Evolutionary conservation across 2,113 vertebrate species (phyloP).

Genomic region (Solea solea): DNA sequence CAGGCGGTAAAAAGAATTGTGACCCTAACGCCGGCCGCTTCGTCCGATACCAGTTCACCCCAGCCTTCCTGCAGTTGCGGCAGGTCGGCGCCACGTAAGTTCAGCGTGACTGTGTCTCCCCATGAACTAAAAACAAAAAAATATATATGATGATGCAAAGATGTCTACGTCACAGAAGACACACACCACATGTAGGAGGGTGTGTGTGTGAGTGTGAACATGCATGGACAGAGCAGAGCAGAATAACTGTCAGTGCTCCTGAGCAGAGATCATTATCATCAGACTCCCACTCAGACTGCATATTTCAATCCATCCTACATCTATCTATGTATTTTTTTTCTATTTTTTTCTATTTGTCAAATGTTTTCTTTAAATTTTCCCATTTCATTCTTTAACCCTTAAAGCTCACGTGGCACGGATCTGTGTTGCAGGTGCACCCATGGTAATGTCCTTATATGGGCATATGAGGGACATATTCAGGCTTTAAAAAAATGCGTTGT

Average conservation of each 20-base stretch:
- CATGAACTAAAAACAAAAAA: not conserved
- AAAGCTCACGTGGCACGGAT: no score
- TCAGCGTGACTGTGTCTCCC: not conserved
- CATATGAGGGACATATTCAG: no score
- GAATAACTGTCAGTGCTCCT: conserved; percentile 28
- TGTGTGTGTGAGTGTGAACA: conserved; percentile 43
- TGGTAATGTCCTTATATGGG: no score
- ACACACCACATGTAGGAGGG: conserved; percentile 47
- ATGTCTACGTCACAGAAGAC: conserved; percentile 10
- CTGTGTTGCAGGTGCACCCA: no score
- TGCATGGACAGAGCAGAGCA: conserved; percentile 17
- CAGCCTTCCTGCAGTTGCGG: conserved; percentile 93
- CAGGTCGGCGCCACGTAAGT: conserved; percentile 98
- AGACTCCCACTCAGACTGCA: conserved; percentile 31
- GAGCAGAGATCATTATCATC: conserved; percentile 18
- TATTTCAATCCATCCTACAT: conserved; percentile 17
- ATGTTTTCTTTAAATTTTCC: no score
- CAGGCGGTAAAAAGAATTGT: conserved; percentile 86
- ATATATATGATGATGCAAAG: not conserved
- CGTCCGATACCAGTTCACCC: conserved; percentile 97
- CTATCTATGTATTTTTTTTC: no score
- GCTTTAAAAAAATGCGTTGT: no score
- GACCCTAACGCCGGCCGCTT: conserved; percentile 96
- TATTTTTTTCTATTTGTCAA: no score
- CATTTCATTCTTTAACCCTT: no score